phyloP scores from a whole-genome alignment of 1,140 invertebrate genomes.

The Calliopsis andreniformis region DNA sequence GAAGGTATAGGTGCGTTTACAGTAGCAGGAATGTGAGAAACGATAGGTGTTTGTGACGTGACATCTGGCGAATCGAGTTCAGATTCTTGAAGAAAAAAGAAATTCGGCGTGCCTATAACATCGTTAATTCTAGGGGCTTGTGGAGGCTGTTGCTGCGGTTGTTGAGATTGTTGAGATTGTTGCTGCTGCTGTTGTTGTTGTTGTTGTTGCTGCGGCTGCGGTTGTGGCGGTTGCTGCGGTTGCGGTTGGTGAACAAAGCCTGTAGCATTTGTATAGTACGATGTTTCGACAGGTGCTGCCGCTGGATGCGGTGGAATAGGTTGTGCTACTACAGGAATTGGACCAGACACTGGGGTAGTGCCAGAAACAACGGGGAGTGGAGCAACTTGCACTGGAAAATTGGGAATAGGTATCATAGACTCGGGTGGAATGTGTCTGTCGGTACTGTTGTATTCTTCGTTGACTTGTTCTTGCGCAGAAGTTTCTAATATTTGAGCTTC shows the following conservation, averaged over 20 bases:
- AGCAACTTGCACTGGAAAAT: slow-evolving; percentile 75
- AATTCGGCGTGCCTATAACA: slow-evolving; percentile 87
- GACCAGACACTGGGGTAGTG: slow-evolving; percentile 73
- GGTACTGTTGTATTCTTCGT: slow-evolving; percentile 71
- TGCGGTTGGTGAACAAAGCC: slow-evolving; percentile 71
- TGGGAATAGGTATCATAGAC: slow-evolving; percentile 72
- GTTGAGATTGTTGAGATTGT: slow-evolving; percentile 54
- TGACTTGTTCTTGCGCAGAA: slow-evolving; percentile 63
- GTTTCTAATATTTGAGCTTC: slow-evolving; percentile 61
- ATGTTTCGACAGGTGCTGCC: slow-evolving; percentile 71
- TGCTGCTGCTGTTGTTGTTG: slow-evolving; percentile 65
- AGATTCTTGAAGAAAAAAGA: slow-evolving; percentile 89
- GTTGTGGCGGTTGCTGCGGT: slow-evolving; percentile 53
- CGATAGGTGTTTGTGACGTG: slow-evolving; percentile 71
- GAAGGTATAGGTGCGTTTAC: slow-evolving; percentile 86
- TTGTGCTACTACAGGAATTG: slow-evolving; percentile 75
- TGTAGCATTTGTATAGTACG: slow-evolving; percentile 75
- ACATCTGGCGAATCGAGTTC: slow-evolving; percentile 87
- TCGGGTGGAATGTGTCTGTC: slow-evolving; percentile 79
- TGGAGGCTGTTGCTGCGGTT: slow-evolving; percentile 81
- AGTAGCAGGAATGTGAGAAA: slow-evolving; percentile 81
- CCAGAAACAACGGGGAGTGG: slow-evolving; percentile 75
- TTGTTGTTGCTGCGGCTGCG: slow-evolving; percentile 65
- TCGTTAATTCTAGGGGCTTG: slow-evolving; percentile 86
- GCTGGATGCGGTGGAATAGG: slow-evolving; percentile 72